A percentile compares a stretch with the other conserved stretches of the same genome.
Conservation (phyloP, 2,797 vertebrate genomes). For the Psittacula echo region DNA sequence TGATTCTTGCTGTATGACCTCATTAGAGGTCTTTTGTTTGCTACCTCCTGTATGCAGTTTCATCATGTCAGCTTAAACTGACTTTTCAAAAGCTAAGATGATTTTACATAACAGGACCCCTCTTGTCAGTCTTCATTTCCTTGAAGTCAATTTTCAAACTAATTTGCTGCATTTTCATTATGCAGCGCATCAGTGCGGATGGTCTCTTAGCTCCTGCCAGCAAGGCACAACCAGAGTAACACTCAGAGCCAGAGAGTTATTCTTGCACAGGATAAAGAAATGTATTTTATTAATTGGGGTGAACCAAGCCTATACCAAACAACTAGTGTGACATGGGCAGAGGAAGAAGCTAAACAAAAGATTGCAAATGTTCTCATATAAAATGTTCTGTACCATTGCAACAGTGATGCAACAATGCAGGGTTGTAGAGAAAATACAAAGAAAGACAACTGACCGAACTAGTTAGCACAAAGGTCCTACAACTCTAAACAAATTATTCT, state of each 20-base stretch:
- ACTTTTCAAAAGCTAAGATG: neutral
- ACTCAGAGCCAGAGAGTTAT: neutral
- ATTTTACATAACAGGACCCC: neutral
- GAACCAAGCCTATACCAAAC: neutral
- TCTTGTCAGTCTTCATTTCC: slow-evolving; percentile 5
- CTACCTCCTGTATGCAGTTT: neutral
- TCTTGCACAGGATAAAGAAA: neutral
- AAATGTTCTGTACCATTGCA: neutral
- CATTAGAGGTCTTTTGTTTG: neutral
- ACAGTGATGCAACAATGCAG: fast-evolving
- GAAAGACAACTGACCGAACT: neutral
- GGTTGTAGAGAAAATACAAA: neutral
- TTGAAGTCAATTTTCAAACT: neutral
- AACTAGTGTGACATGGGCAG: neutral
- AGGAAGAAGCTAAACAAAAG: neutral
- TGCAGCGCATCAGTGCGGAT: neutral
- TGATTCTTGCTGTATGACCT: neutral
- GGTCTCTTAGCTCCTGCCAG: neutral
- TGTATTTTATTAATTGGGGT: neutral
- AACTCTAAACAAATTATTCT: neutral
- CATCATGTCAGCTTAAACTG: neutral
- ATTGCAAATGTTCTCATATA: neutral
- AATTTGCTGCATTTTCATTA: neutral
- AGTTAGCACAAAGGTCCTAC: neutral
- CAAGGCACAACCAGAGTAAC: neutral